A percentile compares a stretch with the other conserved stretches of the same genome.
These are phyloP conservation scores for Globodera ellingtonae DNA, from an alignment of 1,140 invertebrate species.

Conservation along the genomic window DNA sequence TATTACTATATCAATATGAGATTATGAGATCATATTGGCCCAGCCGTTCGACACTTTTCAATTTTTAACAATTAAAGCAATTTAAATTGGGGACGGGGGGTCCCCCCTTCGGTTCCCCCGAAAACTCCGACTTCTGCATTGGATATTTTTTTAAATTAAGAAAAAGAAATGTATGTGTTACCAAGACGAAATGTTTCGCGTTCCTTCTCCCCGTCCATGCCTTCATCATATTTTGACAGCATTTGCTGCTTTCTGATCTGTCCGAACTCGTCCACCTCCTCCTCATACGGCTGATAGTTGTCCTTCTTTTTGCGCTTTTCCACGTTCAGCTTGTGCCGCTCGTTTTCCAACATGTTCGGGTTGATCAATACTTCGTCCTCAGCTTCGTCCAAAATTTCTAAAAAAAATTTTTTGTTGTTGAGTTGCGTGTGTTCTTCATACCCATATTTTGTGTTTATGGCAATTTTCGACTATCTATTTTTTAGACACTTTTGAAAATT, in stretches of 20 bases:
- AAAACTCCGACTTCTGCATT: constrained; percentile 18
- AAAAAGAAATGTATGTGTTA: constrained; percentile 41
- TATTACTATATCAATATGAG: no score
- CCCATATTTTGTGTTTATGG: no score
- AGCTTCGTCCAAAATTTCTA: constrained; percentile 71
- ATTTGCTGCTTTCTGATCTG: constrained; percentile 73
- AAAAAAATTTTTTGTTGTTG: background rate
- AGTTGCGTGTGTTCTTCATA: no score
- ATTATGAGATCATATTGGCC: no score
- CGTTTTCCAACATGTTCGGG: constrained; percentile 91
- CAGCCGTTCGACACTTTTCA: no score
- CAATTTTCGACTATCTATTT: no score
- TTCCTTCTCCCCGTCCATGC: constrained; percentile 80
- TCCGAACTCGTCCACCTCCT: constrained; percentile 81
- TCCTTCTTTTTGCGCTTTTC: constrained; percentile 80
- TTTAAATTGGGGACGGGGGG: no score
- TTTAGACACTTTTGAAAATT: no score
- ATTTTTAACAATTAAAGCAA: no score
- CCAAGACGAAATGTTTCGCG: constrained; percentile 81
- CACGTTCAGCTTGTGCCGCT: constrained; percentile 85
- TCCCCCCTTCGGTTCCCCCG: no score
- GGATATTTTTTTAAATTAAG: background rate
- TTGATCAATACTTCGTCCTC: constrained; percentile 86
- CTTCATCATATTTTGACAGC: constrained; percentile 92
- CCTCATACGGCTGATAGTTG: constrained; percentile 82